phyloP scores from a whole-genome alignment of 2,113 vertebrate species.

The Machaerirhynchus nigripectus region DNA sequence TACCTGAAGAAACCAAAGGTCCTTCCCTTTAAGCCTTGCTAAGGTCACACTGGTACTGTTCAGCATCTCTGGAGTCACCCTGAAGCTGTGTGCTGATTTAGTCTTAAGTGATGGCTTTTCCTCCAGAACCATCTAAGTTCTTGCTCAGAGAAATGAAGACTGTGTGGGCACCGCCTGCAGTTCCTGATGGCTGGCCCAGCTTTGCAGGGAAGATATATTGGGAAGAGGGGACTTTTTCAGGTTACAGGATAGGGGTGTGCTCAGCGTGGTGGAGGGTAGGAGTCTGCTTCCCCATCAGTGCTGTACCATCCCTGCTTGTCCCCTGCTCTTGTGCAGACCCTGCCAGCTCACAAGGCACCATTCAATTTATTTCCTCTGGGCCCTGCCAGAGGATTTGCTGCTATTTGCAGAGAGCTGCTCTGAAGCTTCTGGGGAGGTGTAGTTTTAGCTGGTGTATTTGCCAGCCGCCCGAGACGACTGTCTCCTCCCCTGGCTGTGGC shows the following conservation, averaged over 20 bases:
- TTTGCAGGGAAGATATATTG: background rate
- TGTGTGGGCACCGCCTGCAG: background rate
- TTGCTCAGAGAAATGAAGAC: background rate
- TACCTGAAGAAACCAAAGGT: background rate
- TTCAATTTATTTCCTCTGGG: background rate
- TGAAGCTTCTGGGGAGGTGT: background rate
- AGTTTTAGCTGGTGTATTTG: background rate
- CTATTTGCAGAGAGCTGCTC: background rate
- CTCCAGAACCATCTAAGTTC: background rate
- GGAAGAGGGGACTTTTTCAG: background rate
- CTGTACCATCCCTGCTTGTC: background rate
- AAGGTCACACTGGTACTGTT: background rate
- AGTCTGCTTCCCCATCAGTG: background rate
- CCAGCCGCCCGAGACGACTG: rapidly evolving
- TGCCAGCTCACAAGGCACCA: background rate
- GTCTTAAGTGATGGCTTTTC: background rate
- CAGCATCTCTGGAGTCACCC: background rate
- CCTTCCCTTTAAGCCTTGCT: background rate
- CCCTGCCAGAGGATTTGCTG: background rate
- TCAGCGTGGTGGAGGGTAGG: background rate
- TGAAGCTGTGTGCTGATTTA: background rate
- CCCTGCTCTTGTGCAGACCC: background rate
- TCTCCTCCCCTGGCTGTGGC: background rate
- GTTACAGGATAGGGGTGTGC: background rate
- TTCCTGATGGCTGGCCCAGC: background rate